A percentile compares a stretch with the other conserved stretches of the same genome.
Evolutionary conservation across 2,888 invertebrate species (phyloP).

Genomic region (Melikaiella ostensackeni): DNA sequence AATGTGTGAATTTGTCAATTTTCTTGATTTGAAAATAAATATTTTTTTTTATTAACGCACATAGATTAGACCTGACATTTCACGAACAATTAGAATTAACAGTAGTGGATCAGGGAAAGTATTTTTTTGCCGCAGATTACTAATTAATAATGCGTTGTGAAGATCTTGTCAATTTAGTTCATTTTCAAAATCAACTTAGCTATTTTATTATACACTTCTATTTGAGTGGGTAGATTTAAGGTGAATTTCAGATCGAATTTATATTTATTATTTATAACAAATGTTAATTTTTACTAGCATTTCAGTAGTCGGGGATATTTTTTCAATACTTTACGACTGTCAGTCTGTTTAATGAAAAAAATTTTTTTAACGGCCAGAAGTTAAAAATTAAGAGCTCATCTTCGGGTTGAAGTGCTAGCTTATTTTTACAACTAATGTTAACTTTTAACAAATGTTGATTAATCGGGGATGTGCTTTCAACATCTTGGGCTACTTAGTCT

Average conservation of each 20-base stretch:
- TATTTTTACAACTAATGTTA: slow-evolving; percentile 5
- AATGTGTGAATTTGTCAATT: not conserved
- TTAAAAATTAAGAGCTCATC: not conserved
- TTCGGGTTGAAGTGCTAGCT: not conserved
- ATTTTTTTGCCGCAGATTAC: not conserved
- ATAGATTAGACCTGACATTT: not conserved
- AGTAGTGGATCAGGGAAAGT: not conserved
- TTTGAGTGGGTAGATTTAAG: not conserved
- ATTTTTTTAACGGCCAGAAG: not conserved
- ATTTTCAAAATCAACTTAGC: not conserved
- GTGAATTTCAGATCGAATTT: not conserved
- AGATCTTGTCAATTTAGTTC: not conserved
- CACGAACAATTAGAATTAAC: not conserved
- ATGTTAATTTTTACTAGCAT: not conserved
- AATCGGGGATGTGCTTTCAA: not conserved
- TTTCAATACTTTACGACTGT: not conserved
- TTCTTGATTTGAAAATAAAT: not conserved
- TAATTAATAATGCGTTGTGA: not conserved
- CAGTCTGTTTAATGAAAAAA: not conserved
- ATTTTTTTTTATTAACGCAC: not conserved
- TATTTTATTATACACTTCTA: not conserved
- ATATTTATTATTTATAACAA: not conserved
- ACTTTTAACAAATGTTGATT: not conserved
- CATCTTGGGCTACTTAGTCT: not conserved
- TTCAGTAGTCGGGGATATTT: not conserved